Evolutionary conservation across 2,797 vertebrate genomes (phyloP).

Genomic region (Rhinatrema bivittatum): DNA sequence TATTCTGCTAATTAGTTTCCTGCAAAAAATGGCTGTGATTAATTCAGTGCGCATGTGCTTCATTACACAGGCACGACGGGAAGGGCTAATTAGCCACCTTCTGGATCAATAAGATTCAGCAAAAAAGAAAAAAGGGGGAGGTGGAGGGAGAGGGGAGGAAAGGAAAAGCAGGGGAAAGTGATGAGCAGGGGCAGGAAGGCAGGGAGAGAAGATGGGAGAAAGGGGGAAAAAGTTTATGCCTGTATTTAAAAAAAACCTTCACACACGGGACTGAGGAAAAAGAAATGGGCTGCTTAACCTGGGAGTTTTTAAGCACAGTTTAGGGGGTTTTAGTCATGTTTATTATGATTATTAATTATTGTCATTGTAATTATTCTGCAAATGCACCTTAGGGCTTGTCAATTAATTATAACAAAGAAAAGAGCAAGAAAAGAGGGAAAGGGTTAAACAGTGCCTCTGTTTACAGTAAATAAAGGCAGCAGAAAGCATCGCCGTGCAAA

Average conservation of each 20-base stretch:
- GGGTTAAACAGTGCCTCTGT: no score
- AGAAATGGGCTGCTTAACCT: no score
- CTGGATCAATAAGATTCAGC: slow-evolving; percentile 99
- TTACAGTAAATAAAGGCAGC: no score
- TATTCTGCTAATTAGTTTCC: slow-evolving; percentile 99
- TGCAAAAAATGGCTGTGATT: slow-evolving; percentile 99
- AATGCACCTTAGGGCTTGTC: no score
- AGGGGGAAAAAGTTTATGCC: slow-evolving; percentile 72
- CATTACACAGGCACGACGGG: slow-evolving; percentile 99
- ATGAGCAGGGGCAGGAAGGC: slow-evolving; percentile 41
- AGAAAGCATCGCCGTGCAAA: no score
- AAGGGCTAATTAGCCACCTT: slow-evolving; percentile 99
- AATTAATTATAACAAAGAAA: no score
- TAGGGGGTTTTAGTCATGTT: no score
- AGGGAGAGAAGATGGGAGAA: slow-evolving; percentile 40
- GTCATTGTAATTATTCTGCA: no score
- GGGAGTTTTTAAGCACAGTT: no score
- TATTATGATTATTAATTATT: no score
- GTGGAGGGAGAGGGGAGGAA: slow-evolving; percentile 56
- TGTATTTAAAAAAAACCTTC: no score
- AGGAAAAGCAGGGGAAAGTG: slow-evolving; percentile 47
- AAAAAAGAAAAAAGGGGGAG: slow-evolving; percentile 75
- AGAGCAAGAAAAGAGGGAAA: no score
- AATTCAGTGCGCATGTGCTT: slow-evolving; percentile 99
- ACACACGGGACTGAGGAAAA: slow-evolving; percentile 25